Base-by-base conservation (phyloP, 2,797 vertebrate genomes). In the Dermochelys coriacea region DNA sequence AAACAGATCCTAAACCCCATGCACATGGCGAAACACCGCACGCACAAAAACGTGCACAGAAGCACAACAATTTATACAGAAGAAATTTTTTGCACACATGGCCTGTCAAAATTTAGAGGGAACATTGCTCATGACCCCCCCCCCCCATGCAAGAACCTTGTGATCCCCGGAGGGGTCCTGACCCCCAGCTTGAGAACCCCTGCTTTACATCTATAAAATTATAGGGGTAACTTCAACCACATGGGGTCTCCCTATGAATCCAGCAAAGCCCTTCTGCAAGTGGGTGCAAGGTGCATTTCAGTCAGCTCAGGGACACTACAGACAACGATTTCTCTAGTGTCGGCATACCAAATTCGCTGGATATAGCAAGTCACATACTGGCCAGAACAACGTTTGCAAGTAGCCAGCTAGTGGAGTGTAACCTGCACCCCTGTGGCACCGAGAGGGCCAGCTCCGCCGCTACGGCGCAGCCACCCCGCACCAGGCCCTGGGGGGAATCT, bases 401-500 rank as follows among this genome's bases (percentile, higher is more conserved):
- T 0, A 21, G 12, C 59, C 34, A 19, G 9, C 4, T 31, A 12
- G 1, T 0, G 18, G 23, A 15, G 1, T 0, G 16, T 21, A 1
- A 12, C 3, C 15, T 5, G 34, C 12, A 0, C 2, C 57, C 3
- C 41, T 16, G 47, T 0, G 6, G 15, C 0, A 29, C 12, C 6
- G 31, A 16, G 14, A 18, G 59, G 25, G 31, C 59, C 61, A 10
- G 34, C 47, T 50, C 3, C 21, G 23, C 64, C 1, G 37, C 9
- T 2, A 0, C 1, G 4, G 34, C 37, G 1, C 0, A 34, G 1
- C 7, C 49, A 0, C 5, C 3, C 8, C 1, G 47, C n/a, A 1
- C 59, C 0, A 16, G 3, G 0, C 1, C 59, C 49, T 6, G 49
- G 23, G 12, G 3, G 54, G 4, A 8, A 5, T 2, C 0, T 8